Evolutionary conservation across 2,888 invertebrate species (phyloP).

Genomic region (Lasius fuliginosus): DNA sequence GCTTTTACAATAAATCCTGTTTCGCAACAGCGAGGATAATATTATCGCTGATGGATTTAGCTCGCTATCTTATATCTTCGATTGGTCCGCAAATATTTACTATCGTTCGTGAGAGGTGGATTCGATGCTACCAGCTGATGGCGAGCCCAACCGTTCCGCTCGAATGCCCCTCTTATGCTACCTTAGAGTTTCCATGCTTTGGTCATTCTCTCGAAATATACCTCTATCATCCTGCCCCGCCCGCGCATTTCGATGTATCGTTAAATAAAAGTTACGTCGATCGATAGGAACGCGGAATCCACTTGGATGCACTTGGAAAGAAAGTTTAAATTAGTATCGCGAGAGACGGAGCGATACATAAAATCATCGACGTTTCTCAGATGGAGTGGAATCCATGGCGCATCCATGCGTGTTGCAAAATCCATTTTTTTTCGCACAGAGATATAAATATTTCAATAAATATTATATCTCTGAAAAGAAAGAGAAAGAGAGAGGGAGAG

Average conservation of each 20-base stretch:
- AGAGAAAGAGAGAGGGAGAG: not conserved
- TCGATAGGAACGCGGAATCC: constrained; percentile 15
- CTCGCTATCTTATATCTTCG: constrained; percentile 47
- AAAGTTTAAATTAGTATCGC: constrained; percentile 62
- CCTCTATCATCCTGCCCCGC: constrained; percentile 23
- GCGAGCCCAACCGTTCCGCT: constrained; percentile 30
- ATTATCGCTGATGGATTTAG: constrained; percentile 52
- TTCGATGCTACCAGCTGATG: constrained; percentile 46
- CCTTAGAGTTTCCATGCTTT: constrained; percentile 7
- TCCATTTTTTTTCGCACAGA: not conserved
- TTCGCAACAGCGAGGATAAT: constrained; percentile 43
- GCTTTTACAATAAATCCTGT: constrained; percentile 51
- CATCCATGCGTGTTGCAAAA: not conserved
- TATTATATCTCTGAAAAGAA: not conserved
- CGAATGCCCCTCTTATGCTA: constrained; percentile 36
- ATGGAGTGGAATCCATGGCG: not conserved
- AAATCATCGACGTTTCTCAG: constrained; percentile 16
- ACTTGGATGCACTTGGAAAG: constrained; percentile 43
- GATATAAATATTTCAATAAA: not conserved
- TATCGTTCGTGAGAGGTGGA: constrained; percentile 48
- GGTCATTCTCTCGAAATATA: constrained; percentile 22
- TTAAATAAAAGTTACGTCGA: constrained; percentile 50
- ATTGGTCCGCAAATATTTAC: constrained; percentile 54
- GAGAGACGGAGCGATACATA: constrained; percentile 14
- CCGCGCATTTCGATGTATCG: constrained; percentile 37